Base-by-base conservation (phyloP, 2,113 vertebrate species). In the Trichechus manatus region DNA sequence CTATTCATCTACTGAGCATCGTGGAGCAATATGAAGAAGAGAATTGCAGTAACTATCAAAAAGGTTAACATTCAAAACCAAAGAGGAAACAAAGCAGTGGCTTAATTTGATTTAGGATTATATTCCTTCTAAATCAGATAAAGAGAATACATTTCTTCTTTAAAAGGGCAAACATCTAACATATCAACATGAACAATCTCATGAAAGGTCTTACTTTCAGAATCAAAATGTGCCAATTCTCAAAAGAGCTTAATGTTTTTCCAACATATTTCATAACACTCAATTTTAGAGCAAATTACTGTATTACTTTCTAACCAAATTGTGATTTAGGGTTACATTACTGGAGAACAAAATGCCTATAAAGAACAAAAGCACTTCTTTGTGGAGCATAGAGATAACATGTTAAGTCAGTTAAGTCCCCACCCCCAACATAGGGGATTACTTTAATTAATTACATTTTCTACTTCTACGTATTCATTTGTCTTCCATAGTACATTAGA, bases 401-500 rank as follows among this genome's bases (percentile, higher is more conserved):
- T 89, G n/a, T 17, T 92, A 89, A 87, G 2, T 68, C 25, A 85
- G 66, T 33, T 63, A 39, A 75, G 23, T 78, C 77, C 78, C 68
- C 61, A 78, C 84, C 14, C 53, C 53, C 39, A 39, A 56, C 14
- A 6, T 87, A 23, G n/a, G 47, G 80, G 20, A 42, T 74, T 70
- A 87, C 56, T 93, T 93, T 83, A 84, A 91, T 75, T 88, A 88
- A 31, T 88, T 81, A 39, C n/a, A 80, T 68, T 92, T 89, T 66
- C 47, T 68, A 64, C 59, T 50, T 94, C 14, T 11, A 61, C 66
- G 33, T 36, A 59, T 87, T 19, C 13, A 56, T 72, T 75, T 93
- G 87, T 70, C 17, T 77, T 19, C 25, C 36, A 23, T 3, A 33
- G 31, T 42, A 91, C 1, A 53, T 72, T 89, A 89, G n/a, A 91